Percentiles rank a stretch among this genome's conserved stretches.
Evolutionary conservation across 2,888 invertebrate genomes (phyloP).

Genomic region (Agrochola lota): DNA sequence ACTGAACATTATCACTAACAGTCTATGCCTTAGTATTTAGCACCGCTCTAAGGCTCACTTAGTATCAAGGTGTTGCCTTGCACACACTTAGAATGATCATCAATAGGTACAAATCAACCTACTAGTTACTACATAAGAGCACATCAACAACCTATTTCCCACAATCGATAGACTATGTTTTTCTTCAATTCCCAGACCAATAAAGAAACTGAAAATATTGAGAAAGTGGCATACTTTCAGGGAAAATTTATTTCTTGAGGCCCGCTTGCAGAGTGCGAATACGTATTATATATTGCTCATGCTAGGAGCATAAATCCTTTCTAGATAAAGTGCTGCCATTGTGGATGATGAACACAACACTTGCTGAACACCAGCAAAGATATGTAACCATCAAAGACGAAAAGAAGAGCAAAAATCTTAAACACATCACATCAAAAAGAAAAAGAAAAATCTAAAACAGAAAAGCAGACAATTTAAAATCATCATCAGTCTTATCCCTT

Average conservation of each 20-base stretch:
- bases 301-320: background rate
- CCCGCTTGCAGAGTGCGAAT: conserved; percentile 4
- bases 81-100: conserved; percentile 10
- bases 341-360: background rate
- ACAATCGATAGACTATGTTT: conserved; percentile 22
- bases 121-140: conserved; percentile 2
- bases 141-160: conserved; percentile 48
- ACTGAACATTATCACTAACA: conserved; percentile 10
- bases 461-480: background rate
- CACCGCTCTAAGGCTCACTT: conserved; percentile 28
- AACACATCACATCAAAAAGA: too few species aligned
- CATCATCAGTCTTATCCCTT: background rate
- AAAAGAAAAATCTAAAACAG: background rate
- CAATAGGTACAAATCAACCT: conserved; percentile 14
- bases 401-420: too few species aligned
- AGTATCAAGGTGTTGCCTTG: conserved; percentile 1
- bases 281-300: background rate
- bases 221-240: conserved; percentile 51
- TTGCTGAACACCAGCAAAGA: background rate
- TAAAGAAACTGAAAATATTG: conserved; percentile 35
- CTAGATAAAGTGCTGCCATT: background rate
- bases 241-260: conserved; percentile 23
- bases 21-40: conserved; percentile 24
- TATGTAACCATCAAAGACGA: too few species aligned
- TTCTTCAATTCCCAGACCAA: conserved; percentile 35